phyloP scores from a whole-genome alignment of 2,797 vertebrate species.

The Anolis apletophallus region DNA sequence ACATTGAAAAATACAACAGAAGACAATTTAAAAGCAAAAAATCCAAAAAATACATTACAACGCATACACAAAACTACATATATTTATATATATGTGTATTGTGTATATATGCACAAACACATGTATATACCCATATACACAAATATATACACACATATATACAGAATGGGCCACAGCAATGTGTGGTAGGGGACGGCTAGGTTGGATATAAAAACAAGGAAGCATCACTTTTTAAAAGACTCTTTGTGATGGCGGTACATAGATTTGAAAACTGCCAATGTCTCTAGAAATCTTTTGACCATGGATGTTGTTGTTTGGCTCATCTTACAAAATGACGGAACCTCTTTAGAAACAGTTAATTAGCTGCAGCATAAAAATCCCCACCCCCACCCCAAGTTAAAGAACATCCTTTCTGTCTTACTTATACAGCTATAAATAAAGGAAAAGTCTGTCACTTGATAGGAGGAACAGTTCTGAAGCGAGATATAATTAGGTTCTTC shows the following conservation, averaged over 20 bases:
- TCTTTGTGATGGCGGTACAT: not conserved
- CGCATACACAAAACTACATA: too few relatives aligned
- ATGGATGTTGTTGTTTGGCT: not conserved
- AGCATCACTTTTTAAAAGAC: not conserved
- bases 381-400: not conserved
- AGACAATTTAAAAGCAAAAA: too few relatives aligned
- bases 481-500: constrained; percentile 32
- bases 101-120: too few relatives aligned
- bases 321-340: too few relatives aligned
- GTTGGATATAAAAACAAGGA: too few relatives aligned
- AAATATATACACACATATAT: too few relatives aligned
- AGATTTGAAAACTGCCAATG: not conserved
- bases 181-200: too few relatives aligned
- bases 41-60: too few relatives aligned
- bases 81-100: too few relatives aligned
- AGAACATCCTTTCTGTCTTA: constrained; percentile 15
- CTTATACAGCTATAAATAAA: not conserved
- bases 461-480: constrained; percentile 16
- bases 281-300: not conserved
- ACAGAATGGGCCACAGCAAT: too few relatives aligned
- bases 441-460: constrained; percentile 14
- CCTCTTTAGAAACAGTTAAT: not conserved
- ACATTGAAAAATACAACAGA: too few relatives aligned
- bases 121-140: too few relatives aligned
- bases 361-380: constrained; percentile 9